Conservation (phyloP, 2,888 invertebrate species). For the Fabriciana adippe region DNA sequence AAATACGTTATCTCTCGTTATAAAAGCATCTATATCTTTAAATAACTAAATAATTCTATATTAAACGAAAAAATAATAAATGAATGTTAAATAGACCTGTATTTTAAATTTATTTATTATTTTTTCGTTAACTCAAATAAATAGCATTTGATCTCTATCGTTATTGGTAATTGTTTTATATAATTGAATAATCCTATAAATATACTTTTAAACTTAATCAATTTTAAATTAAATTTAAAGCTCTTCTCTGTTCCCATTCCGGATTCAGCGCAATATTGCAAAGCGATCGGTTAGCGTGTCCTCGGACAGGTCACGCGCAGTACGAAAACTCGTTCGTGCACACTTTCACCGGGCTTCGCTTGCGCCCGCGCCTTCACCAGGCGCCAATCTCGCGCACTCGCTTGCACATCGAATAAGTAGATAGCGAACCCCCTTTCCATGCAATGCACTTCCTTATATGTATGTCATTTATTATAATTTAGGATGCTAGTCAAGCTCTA, state of each 20-base stretch:
- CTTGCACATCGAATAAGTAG: constrained; percentile 52
- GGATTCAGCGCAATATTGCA: constrained; percentile 51
- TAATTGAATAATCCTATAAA: too few relatives aligned
- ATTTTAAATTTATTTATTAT: too few relatives aligned
- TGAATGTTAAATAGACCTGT: too few relatives aligned
- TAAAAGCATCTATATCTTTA: too few relatives aligned
- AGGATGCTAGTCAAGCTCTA: too few relatives aligned
- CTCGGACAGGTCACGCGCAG: constrained; percentile 78
- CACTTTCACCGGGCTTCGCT: constrained; percentile 75
- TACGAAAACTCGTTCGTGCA: constrained; percentile 74
- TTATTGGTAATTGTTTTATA: too few relatives aligned
- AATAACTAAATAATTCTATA: too few relatives aligned
- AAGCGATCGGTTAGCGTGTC: constrained; percentile 64
- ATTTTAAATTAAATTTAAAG: neutral
- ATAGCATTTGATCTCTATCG: too few relatives aligned
- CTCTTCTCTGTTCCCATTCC: constrained; percentile 38
- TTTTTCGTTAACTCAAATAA: too few relatives aligned
- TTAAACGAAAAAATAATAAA: too few relatives aligned
- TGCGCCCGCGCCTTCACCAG: constrained; percentile 57
- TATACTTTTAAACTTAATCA: neutral
- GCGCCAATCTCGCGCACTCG: constrained; percentile 57
- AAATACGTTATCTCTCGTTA: too few relatives aligned
- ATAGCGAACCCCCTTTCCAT: constrained; percentile 43
- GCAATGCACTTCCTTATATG: neutral
- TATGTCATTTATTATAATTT: neutral